phyloP scores from a whole-genome alignment of 2,113 vertebrate species.

The Caretta caretta region DNA sequence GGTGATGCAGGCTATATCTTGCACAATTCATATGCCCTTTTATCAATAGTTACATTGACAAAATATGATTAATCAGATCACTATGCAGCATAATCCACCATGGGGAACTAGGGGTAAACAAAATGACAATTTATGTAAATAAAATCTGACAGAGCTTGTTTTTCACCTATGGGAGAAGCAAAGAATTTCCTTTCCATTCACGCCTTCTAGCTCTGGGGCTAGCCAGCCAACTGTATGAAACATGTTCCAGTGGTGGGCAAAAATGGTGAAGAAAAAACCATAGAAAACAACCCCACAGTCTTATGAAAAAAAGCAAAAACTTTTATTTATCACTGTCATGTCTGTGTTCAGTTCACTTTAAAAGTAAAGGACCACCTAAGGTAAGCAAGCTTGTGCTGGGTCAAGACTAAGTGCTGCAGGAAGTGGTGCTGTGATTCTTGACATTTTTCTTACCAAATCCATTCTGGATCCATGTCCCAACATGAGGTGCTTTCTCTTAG shows the following conservation, averaged over 20 bases:
- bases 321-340: not conserved
- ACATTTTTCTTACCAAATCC: not conserved
- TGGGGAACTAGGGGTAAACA: not conserved
- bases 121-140: not conserved
- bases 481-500: not conserved
- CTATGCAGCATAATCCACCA: not conserved
- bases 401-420: not conserved
- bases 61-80: fast-evolving
- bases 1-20: not conserved
- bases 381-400: not conserved
- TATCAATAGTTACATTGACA: slow-evolving; percentile 14
- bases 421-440: not conserved
- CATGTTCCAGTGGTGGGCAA: not conserved
- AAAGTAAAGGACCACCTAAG: not conserved
- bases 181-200: not conserved
- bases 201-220: not conserved
- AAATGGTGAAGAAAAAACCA: not conserved
- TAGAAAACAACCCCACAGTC: not conserved
- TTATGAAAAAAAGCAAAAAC: not conserved
- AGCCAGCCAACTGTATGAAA: not conserved
- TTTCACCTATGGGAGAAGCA: not conserved
- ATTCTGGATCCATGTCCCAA: not conserved
- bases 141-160: fast-evolving
- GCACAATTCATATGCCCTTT: not conserved
- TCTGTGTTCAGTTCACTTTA: not conserved